phyloP scores from a whole-genome alignment of 2,797 vertebrate species.

The Agapornis canus region DNA sequence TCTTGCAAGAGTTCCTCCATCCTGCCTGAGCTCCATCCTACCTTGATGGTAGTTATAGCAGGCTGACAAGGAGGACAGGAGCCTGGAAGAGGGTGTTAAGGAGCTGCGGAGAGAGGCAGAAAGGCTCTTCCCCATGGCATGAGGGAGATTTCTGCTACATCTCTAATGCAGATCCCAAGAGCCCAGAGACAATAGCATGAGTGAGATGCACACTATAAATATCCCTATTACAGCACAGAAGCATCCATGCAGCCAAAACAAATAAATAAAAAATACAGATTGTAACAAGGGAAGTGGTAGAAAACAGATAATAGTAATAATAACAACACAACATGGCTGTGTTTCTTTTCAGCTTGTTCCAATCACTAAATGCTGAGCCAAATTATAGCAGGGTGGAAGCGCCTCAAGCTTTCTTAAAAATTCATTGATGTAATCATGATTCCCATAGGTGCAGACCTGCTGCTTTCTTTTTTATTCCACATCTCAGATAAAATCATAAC shows the following conservation, averaged over 20 bases:
- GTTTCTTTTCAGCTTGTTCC: not conserved
- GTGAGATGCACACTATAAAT: too few species aligned
- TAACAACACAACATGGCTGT: not conserved
- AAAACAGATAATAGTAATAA: not conserved
- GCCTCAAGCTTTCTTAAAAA: not conserved
- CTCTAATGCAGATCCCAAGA: not conserved
- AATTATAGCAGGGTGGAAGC: not conserved
- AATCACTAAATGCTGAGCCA: not conserved
- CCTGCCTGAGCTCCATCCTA: not conserved
- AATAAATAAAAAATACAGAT: not conserved
- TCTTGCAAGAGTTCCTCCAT: not conserved
- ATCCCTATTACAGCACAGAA: not conserved
- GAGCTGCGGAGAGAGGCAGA: not conserved
- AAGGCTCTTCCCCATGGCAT: not conserved
- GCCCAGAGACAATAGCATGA: not conserved
- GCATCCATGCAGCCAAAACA: not conserved
- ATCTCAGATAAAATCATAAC: not conserved
- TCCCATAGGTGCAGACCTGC: not conserved
- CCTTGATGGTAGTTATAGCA: not conserved
- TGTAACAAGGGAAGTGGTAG: not conserved
- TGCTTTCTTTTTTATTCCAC: too few species aligned
- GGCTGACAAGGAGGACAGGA: not conserved
- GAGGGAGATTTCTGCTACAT: not conserved
- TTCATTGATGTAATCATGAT: not conserved
- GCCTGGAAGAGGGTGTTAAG: not conserved